Conservation (phyloP, 2,888 invertebrate species). For the Dicycla oo region DNA sequence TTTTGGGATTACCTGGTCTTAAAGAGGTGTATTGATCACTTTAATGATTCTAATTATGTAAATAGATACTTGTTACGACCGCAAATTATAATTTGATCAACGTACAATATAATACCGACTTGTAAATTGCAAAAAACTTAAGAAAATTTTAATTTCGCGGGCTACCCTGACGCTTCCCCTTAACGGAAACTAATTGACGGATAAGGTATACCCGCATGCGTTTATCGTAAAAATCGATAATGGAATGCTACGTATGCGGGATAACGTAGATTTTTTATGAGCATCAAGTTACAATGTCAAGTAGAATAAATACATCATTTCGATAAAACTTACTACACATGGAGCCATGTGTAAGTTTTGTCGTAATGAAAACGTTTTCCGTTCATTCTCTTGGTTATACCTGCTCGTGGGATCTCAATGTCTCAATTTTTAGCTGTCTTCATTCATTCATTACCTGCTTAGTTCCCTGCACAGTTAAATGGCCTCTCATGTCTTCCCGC, state of each 20-base stretch:
- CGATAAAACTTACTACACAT: too few species aligned
- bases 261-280: constrained; percentile 30
- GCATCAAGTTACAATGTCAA: constrained; percentile 1
- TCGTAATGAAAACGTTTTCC: background rate
- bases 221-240: constrained; percentile 60
- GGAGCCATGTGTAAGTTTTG: background rate
- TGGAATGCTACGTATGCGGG: constrained; percentile 39
- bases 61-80: too few species aligned
- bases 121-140: too few species aligned
- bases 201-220: constrained; percentile 46
- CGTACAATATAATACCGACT: too few species aligned
- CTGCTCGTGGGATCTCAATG: background rate
- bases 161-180: too few species aligned
- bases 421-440: constrained; percentile 21
- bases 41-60: too few species aligned
- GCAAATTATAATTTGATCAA: too few species aligned
- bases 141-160: too few species aligned
- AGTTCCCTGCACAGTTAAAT: background rate
- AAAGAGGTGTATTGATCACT: too few species aligned
- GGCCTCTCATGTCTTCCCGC: background rate
- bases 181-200: constrained; percentile 19
- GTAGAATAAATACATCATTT: too few species aligned
- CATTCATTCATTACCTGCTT: background rate
- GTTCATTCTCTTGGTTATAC: background rate
- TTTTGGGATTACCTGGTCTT: too few species aligned